Evolutionary conservation across 2,113 vertebrate species (phyloP).

Genomic region (Bubo bubo): DNA sequence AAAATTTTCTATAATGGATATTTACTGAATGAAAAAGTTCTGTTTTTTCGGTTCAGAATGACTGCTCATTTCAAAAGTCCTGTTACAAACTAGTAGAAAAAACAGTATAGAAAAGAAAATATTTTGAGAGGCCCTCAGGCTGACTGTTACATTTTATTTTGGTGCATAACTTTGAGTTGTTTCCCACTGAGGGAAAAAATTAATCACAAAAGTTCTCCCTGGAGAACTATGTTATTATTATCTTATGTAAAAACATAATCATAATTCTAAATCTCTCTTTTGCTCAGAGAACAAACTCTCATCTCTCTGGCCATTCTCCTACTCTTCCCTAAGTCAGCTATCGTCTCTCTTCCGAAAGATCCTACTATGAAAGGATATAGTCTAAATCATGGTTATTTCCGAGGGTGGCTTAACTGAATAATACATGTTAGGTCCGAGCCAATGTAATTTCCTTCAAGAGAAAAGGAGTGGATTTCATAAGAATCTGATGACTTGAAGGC

Average conservation of each 20-base stretch:
- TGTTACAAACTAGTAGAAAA: background rate
- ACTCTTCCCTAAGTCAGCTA: background rate
- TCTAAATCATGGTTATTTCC: background rate
- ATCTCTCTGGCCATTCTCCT: background rate
- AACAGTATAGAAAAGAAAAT: background rate
- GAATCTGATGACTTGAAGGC: constrained; percentile 18
- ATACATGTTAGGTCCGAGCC: background rate
- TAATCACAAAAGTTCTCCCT: background rate
- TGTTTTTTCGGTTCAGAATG: background rate
- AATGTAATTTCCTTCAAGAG: constrained; percentile 7
- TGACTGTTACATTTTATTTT: background rate
- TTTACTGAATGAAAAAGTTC: background rate
- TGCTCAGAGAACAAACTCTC: background rate
- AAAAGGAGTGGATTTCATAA: constrained; percentile 32
- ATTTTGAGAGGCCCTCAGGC: background rate
- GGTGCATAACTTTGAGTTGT: background rate
- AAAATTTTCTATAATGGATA: background rate
- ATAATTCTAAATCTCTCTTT: background rate
- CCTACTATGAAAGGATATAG: background rate
- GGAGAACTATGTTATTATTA: background rate
- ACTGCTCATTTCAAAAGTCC: background rate
- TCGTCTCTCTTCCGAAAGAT: background rate
- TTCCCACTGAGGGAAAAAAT: background rate
- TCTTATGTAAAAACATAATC: background rate
- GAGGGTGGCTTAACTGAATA: background rate